Evolutionary conservation across 1,140 invertebrate genomes (phyloP), one percentile per base, ranked within the genome.

Genomic region (Drosophila takahashii): DNA sequence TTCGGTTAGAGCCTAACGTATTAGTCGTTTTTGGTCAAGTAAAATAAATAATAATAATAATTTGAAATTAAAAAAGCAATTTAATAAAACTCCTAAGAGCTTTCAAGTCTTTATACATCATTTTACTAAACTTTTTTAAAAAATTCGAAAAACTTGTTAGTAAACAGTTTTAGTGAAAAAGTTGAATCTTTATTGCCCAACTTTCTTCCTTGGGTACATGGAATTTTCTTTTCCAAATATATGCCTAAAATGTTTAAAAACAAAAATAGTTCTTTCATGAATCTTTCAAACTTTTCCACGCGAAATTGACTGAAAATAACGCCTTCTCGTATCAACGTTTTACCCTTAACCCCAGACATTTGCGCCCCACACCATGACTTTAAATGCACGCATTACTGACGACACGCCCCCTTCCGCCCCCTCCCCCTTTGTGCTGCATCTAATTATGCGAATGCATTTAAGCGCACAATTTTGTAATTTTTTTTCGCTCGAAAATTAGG

Each of bases 401-500:
- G 66, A 53, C 65, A 44, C 18, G 32, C 13, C 22, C 65, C 27
- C 16, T 9, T 8, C 16, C 8, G 22, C 22, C 3, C 39, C 41
- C 7, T 22, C 16, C 42, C 45, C 18, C 54, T 29, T 34, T 6
- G n/a, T 42, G 45, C 60, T 78, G 78, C 81, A 89, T 83, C 83
- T 83, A 87, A 87, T 87, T 87, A 87, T 89, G 84, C 72, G 83
- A 87, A 89, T 87, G 79, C 79, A 84, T 83, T 87, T 89, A 73
- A 89, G 79, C 81, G 74, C 74, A 58, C 62, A 87, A 64, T 72
- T 52, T 81, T 65, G 53, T 57, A 54, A 66, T 53, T 44, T 73
- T 52, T 39, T 64, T 67, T 52, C 27, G 41, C 61, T 37, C 26
- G 13, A 39, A 79, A 87, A 87, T 87, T 87, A 67, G 84, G 84